These are phyloP conservation scores for Oryzias celebensis DNA, from an alignment of 2,113 vertebrate genomes.

Conservation along the genomic window DNA sequence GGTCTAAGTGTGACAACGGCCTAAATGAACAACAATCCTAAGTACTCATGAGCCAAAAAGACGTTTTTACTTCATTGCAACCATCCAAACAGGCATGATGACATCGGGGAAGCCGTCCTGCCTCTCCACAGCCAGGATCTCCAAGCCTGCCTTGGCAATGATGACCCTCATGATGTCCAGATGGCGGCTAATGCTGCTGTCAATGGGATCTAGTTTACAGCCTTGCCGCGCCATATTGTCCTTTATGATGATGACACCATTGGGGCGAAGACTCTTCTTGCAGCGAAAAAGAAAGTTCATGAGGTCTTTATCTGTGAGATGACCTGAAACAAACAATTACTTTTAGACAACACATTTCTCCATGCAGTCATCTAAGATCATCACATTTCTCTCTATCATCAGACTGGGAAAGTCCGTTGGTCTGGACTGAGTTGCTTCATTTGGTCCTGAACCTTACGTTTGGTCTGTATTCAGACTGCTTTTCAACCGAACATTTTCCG, in stretches of 20 bases:
- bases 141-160: conserved; percentile 85
- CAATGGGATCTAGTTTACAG: conserved; percentile 85
- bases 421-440: too few relatives aligned
- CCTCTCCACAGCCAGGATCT: conserved; percentile 80
- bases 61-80: conserved; percentile 78
- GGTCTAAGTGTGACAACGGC: not conserved
- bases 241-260: conserved; percentile 90
- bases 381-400: too few relatives aligned
- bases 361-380: too few relatives aligned
- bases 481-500: too few relatives aligned
- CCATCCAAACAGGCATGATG: conserved; percentile 93
- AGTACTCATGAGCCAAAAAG: not conserved
- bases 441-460: too few relatives aligned
- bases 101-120: conserved; percentile 89
- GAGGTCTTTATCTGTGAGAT: conserved; percentile 93
- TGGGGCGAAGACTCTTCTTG: conserved; percentile 84
- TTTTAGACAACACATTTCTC: too few relatives aligned
- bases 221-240: conserved; percentile 94
- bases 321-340: conserved; percentile 68
- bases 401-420: too few relatives aligned
- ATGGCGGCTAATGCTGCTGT: conserved; percentile 92
- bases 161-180: conserved; percentile 87
- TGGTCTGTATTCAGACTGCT: too few relatives aligned
- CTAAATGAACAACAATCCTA: not conserved
- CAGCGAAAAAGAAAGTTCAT: conserved; percentile 86